Conservation (phyloP, 2,797 vertebrate genomes). For the Morelia viridis region DNA sequence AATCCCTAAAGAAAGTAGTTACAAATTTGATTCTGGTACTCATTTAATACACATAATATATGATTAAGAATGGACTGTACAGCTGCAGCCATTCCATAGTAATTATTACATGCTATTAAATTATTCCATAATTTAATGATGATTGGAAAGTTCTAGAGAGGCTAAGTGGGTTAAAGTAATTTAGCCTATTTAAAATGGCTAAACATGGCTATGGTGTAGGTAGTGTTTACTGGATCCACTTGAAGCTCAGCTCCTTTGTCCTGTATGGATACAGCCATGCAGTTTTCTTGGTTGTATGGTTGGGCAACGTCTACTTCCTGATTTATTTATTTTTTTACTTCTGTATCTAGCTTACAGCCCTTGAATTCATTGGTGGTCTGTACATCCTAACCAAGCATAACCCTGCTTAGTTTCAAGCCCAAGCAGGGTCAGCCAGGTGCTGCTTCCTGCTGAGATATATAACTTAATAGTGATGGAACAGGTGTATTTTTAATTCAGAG, state of each 20-base stretch:
- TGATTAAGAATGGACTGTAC: background rate
- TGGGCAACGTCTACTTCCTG: background rate
- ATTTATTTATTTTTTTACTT: background rate
- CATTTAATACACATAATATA: background rate
- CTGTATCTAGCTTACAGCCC: background rate
- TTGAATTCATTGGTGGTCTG: background rate
- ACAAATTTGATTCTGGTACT: background rate
- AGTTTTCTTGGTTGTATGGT: background rate
- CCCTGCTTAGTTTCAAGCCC: background rate
- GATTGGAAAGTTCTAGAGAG: background rate
- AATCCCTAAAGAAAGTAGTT: background rate
- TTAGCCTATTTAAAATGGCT: background rate
- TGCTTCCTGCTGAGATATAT: background rate
- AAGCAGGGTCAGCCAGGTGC: background rate
- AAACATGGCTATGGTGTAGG: background rate
- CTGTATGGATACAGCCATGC: background rate
- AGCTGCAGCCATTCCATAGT: background rate
- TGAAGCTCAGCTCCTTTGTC: background rate
- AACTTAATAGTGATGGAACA: background rate
- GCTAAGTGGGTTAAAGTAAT: background rate
- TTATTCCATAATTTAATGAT: background rate
- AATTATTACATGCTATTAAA: slow-evolving; percentile 5
- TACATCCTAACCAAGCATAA: background rate
- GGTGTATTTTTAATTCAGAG: background rate
- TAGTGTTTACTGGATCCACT: background rate